Base-by-base conservation (phyloP, 1,140 invertebrate species). In the Tigriopus japonicus region DNA sequence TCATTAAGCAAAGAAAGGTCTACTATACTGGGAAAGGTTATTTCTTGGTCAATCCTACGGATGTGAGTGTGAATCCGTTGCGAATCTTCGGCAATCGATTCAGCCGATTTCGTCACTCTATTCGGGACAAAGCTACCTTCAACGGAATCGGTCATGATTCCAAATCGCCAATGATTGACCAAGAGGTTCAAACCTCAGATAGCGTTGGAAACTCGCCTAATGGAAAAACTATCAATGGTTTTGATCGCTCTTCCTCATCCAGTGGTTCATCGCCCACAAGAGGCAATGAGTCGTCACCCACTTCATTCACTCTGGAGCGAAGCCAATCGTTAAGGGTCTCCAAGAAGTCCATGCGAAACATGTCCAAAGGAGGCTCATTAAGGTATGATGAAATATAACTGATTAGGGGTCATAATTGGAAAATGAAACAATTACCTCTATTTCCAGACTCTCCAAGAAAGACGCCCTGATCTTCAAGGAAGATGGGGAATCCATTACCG, bases 1-100 rank as follows among this genome's bases (percentile, higher is more conserved):
- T 67, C 24, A 67, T 67, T 28, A 64, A 62, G 7, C 64, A 67
- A 43, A 59, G 66, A 14, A 65, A 64, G 41, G 59, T 61, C 45
- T 61, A 61, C 23, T 61, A 61, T 15, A 61, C 59, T 35, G 59
- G 59, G 2, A 35, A 54, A 51, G 59, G 59, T 6, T 61, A 61
- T 41, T 61, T 61, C 28, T 52, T 61, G 12, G 59, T 61, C 15
- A 19, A 19, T 19, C 49, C 59, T 14, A 35, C n/a, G 13, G 55
- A 17, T n/a, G 41, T n/a, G 35, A 58, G 42, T 40, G 28, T n/a
- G 14, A 35, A 23, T 6, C 19, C 28, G 12, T 21, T 21, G n/a
- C 59, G 17, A 3, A 19, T 17, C 43, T 61, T 35, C 28, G 43
- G 14, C 14, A 61, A 61, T 23, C 15, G 15, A 40, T 55, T 51